phyloP scores from a whole-genome alignment of 2,888 invertebrate genomes.

The Ophioninae sp. region DNA sequence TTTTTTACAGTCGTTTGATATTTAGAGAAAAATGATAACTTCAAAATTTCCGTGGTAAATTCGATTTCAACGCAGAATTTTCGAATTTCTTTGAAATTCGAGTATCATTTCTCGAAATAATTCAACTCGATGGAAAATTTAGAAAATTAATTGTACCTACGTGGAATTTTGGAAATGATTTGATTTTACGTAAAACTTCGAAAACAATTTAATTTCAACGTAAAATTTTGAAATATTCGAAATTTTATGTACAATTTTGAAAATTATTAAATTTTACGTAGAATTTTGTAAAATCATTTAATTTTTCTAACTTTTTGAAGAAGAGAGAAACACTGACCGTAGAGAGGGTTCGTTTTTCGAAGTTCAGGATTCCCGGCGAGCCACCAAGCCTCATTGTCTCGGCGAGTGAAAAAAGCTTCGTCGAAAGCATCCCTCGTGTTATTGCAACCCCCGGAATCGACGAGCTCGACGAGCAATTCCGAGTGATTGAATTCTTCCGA shows the following conservation, averaged over 20 bases:
- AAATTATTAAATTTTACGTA: background rate
- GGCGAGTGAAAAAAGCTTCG: conserved; percentile 6
- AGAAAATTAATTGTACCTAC: too few relatives aligned
- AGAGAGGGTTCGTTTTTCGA: conserved; percentile 70
- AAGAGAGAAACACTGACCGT: conserved; percentile 70
- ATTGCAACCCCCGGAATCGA: conserved; percentile 66
- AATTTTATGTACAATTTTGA: background rate
- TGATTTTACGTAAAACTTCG: too few relatives aligned
- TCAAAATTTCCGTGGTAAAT: background rate
- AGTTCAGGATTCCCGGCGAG: conserved; percentile 39
- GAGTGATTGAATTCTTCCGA: conserved; percentile 72
- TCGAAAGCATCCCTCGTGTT: conserved; percentile 56
- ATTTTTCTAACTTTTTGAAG: background rate
- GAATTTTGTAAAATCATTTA: background rate
- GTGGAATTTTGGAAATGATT: too few relatives aligned
- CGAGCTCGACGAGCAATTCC: conserved; percentile 68
- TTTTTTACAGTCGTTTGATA: background rate
- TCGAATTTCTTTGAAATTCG: too few relatives aligned
- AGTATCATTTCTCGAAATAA: too few relatives aligned
- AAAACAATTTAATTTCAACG: background rate
- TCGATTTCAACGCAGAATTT: background rate
- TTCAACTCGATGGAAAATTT: too few relatives aligned
- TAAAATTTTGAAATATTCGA: background rate
- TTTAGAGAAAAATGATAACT: background rate
- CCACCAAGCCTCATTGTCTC: conserved; percentile 52